phyloP scores from a whole-genome alignment of 2,113 vertebrate species.

The Myiozetetes cayanensis region DNA sequence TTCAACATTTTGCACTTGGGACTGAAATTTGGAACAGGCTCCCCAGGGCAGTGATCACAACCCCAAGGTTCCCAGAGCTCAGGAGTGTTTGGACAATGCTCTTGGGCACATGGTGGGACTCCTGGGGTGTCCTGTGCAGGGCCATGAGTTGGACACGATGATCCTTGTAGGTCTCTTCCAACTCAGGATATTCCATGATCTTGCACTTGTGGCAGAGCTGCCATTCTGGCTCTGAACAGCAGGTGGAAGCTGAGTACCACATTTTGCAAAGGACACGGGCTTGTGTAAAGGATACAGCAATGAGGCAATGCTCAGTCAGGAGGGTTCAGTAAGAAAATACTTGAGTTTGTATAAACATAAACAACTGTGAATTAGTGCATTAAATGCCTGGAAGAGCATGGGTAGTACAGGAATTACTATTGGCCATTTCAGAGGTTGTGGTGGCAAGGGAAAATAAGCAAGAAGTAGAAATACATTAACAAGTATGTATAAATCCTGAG shows the following conservation, averaged over 20 bases:
- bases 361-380: not conserved
- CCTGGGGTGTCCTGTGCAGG: not conserved
- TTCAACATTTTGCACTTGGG: not conserved
- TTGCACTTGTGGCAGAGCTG: not conserved
- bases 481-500: not conserved
- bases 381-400: not conserved
- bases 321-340: not conserved
- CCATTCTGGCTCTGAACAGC: conserved; percentile 56
- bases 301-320: not conserved
- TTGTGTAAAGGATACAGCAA: not conserved
- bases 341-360: not conserved
- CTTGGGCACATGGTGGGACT: not conserved
- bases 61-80: not conserved
- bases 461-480: not conserved
- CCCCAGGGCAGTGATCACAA: not conserved
- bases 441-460: not conserved
- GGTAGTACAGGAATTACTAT: not conserved
- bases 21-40: not conserved
- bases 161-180: not conserved
- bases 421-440: not conserved
- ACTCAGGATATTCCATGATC: not conserved
- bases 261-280: not conserved
- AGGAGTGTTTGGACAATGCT: not conserved
- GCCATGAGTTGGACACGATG: not conserved
- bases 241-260: conserved; percentile 68